A percentile compares a stretch with the other conserved stretches of the same genome.
These are phyloP conservation scores for Blennius ocellaris DNA, from an alignment of 2,113 vertebrate species.

Conservation along the genomic window DNA sequence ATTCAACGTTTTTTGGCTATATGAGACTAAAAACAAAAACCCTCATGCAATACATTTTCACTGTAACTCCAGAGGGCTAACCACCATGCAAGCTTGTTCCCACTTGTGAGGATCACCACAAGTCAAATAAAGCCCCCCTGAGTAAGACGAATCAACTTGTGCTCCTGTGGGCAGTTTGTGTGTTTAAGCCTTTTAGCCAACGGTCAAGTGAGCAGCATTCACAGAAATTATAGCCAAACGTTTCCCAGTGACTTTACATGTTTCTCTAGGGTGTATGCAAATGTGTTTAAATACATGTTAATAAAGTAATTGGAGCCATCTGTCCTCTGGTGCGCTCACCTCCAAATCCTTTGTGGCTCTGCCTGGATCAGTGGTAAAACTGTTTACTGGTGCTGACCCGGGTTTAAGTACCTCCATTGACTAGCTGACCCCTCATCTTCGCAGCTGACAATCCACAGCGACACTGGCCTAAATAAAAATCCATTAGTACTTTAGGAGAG, in stretches of 20 bases:
- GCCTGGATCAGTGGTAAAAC: conserved; percentile 29
- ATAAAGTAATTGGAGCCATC: conserved; percentile 26
- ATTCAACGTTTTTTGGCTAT: too few species aligned
- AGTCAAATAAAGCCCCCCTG: not conserved
- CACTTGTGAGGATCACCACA: not conserved
- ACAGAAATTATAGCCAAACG: conserved; percentile 46
- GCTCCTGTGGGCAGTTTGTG: conserved; percentile 6
- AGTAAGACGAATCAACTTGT: not conserved
- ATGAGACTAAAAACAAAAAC: too few species aligned
- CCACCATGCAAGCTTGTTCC: too few species aligned
- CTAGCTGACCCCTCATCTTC: conserved; percentile 56
- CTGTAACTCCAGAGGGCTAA: too few species aligned
- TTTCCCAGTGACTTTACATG: conserved; percentile 38
- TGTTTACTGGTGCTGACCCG: conserved; percentile 18
- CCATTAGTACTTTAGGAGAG: conserved; percentile 50
- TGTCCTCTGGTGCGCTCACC: conserved; percentile 1
- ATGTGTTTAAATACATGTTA: conserved; percentile 33
- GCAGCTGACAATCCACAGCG: conserved; percentile 50
- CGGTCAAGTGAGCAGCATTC: conserved; percentile 2
- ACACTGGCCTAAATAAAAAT: conserved; percentile 60
- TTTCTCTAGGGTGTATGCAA: conserved; percentile 16
- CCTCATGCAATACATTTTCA: too few species aligned
- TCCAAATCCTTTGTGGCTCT: conserved; percentile 12
- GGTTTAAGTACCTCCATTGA: conserved; percentile 56
- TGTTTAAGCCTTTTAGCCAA: conserved; percentile 16